Base-by-base conservation (phyloP, 2,888 invertebrate species). In the Mythimna impura region DNA sequence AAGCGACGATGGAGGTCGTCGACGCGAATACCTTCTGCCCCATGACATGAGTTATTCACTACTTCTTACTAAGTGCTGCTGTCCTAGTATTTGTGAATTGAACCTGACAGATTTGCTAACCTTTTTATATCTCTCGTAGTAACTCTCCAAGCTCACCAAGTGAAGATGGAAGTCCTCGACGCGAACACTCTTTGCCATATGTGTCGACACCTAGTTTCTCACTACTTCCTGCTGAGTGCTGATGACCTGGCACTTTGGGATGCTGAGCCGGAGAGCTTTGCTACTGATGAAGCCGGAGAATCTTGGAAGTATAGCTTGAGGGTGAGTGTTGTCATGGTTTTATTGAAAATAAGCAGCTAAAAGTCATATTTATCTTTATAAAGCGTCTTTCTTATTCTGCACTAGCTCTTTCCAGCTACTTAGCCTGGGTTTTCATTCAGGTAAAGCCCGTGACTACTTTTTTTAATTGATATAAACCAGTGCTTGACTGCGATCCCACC, bases 231-330 rank as follows among this genome's bases (percentile, higher is more conserved):
- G 62, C 95, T 99, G 50, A 98, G 98, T 2, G 97, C 97, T 73
- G 97, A 98, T 61, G 99, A 99, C 92, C 94, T 99, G 68, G 97
- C 98, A 66, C 95, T 97, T 71, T 99, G 99, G 99, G 98, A 98
- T 89, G 97, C 97, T 0, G 98, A 99, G 93, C 99, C 99, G 0
- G 99, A 99, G 94, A 97, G 97, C 83, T 99, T 98, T 92, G 98
- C 98, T 89, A 97, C 97, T 58, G 98, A 98, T 88, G 99, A 99
- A 92, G 97, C 97, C 17, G 99, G 99, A 0, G 99, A 99, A 91
- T 98, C 98, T n/a, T 99, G 99, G 98, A 99, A 99, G 91, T 99
- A 99, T 91, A 98, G 98, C 88, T 96, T 99, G 78, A 97, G 98
- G 97, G 98, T 98, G 93, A 95, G 96, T 94, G 17, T 25, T 62